Evolutionary conservation across 2,113 vertebrate species (phyloP), one percentile per base, ranked within the genome.

Genomic region (Xenus cinereus): DNA sequence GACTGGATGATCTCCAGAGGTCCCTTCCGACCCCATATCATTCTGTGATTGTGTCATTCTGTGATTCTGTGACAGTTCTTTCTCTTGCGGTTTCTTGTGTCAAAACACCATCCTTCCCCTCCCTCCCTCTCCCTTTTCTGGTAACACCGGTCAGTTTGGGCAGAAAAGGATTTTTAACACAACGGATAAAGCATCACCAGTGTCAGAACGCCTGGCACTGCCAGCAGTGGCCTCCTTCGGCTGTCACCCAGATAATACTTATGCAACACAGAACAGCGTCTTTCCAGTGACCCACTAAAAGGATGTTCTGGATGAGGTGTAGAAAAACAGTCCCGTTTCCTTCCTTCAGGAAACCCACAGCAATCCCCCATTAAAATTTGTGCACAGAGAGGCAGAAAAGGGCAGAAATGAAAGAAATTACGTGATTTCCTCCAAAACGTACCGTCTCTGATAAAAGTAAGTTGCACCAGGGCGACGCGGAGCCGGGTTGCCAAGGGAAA

Each of bases 401-500:
- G 11, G 37, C 23, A 76, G 37, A 93, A 90, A 51, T 17, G 73
- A 39, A 90, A 79, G 26, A 84, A 90, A 78, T 14, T 30, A 64
- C 14, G 21, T 35, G 72, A 71, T 77, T 41, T 85, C 26, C 69
- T 91, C 63, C 18, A 54, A 12, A 48, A 63, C 9, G 33, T 37
- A 64, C 63, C 20, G 28, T 64, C 60, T 54, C 2, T 66, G 33
- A 87, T 66, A 71, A 77, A 93, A 88, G 39, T 64, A 46, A 64
- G n/a, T 88, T 89, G 26, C 26, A 71, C 27, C 39, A 32, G 6
- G 22, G 87, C 78, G 77, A 73, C 27, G 57, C 84, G 74, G 64
- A 82, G 45, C 66, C 87, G 56, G 37, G 91, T 91, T 94, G 91
- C 94, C 60, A 93, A 53, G 81, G 91, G 94, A 95, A 95, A 89